These are phyloP conservation scores for Carlito syrichta DNA, from an alignment of 2,113 vertebrate species.

Conservation along the genomic window DNA sequence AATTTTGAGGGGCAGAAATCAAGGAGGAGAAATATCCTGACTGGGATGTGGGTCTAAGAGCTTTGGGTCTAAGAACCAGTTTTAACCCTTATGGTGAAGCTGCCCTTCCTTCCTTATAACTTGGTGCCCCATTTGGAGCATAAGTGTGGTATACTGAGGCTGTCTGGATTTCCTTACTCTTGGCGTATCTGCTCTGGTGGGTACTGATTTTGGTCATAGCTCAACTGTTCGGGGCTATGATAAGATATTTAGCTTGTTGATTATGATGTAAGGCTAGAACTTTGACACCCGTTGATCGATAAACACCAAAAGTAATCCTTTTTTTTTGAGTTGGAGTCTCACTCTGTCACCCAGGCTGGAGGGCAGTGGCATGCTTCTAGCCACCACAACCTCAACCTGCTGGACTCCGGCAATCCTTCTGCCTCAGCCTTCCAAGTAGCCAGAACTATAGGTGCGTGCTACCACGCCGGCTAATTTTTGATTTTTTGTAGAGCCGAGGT, in stretches of 20 bases:
- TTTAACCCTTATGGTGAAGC: not conserved
- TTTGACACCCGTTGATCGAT: not conserved
- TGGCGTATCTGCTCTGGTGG: not conserved
- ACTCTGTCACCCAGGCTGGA: too few species aligned
- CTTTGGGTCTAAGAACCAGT: not conserved
- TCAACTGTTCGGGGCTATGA: not conserved
- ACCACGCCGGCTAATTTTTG: too few species aligned
- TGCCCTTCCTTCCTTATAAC: not conserved
- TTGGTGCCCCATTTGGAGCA: accelerated
- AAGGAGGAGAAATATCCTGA: not conserved
- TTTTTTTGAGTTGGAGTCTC: too few species aligned
- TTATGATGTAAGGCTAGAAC: not conserved
- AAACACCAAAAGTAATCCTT: not conserved
- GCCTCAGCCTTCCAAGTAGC: too few species aligned
- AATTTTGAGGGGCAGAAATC: too few species aligned
- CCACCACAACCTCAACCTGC: too few species aligned
- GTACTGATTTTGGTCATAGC: not conserved
- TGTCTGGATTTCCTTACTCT: not conserved
- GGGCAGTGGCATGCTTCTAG: too few species aligned
- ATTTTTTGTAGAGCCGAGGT: too few species aligned
- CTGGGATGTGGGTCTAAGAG: not conserved
- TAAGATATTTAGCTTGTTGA: not conserved
- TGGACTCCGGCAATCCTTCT: too few species aligned
- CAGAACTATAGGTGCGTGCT: too few species aligned
- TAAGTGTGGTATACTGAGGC: not conserved